Percentiles rank a stretch among this genome's conserved stretches.
phyloP scores from a whole-genome alignment of 2,113 vertebrate genomes.

The Micromys minutus region DNA sequence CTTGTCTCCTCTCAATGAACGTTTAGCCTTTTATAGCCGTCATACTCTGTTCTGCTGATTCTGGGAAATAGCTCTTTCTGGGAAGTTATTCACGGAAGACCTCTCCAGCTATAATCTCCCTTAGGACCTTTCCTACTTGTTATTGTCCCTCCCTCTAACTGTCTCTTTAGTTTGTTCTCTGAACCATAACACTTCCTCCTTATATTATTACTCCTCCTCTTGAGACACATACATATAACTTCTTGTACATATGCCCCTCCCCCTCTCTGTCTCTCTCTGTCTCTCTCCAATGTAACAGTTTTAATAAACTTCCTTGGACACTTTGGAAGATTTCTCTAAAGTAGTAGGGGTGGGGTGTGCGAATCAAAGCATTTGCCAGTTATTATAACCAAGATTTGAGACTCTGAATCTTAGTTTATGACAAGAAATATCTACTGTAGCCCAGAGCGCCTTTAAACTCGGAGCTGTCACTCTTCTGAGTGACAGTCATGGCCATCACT shows the following conservation, averaged over 20 bases:
- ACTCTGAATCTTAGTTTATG: slow-evolving; percentile 19
- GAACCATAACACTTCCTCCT: slow-evolving; percentile 4
- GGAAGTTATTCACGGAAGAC: slow-evolving; percentile 19
- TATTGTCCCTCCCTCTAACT: background rate
- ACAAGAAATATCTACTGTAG: background rate
- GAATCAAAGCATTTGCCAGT: background rate
- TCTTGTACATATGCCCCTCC: no score
- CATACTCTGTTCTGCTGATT: background rate
- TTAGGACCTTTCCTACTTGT: background rate
- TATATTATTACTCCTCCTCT: background rate
- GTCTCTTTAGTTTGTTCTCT: slow-evolving; percentile 16
- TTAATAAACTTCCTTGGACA: slow-evolving; percentile 11
- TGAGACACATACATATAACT: background rate
- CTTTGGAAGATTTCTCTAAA: background rate
- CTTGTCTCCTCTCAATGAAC: background rate
- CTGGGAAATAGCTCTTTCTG: slow-evolving; percentile 39
- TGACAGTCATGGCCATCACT: background rate
- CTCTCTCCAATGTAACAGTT: background rate
- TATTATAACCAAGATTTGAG: slow-evolving; percentile 10
- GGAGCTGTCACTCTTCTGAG: background rate
- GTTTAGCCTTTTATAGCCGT: background rate
- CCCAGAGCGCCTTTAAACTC: background rate
- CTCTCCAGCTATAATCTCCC: background rate
- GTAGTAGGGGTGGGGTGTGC: background rate
- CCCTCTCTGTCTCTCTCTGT: no score